phyloP scores from a whole-genome alignment of 2,888 invertebrate species.

The Dynastes grantii region DNA sequence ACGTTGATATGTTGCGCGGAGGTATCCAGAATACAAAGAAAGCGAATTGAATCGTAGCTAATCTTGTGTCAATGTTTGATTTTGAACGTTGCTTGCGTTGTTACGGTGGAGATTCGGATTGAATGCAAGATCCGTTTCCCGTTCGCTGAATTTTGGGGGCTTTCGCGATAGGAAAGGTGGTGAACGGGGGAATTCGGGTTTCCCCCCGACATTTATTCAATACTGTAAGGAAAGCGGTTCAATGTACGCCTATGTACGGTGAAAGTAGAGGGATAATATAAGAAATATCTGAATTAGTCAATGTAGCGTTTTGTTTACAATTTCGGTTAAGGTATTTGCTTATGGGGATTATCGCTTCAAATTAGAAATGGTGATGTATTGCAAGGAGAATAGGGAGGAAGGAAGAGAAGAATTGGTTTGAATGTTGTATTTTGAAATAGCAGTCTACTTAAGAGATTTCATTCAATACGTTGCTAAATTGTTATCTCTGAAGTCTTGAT shows the following conservation, averaged over 20 bases:
- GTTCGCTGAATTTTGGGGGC: neutral
- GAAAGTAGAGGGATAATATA: slow-evolving; percentile 18
- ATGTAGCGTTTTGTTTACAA: slow-evolving; percentile 28
- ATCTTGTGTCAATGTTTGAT: slow-evolving; percentile 42
- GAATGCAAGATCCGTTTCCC: slow-evolving; percentile 8
- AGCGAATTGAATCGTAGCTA: slow-evolving; percentile 32
- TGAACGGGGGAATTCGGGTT: neutral
- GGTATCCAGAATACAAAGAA: slow-evolving; percentile 26
- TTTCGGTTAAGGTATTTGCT: slow-evolving; percentile 18
- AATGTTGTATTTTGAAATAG: no score
- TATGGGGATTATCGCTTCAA: slow-evolving; percentile 5
- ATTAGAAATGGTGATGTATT: no score
- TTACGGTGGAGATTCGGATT: slow-evolving; percentile 2
- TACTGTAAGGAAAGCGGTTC: neutral
- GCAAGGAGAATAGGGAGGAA: no score
- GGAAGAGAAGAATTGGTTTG: neutral
- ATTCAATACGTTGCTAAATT: no score
- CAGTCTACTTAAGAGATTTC: no score
- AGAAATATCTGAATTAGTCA: slow-evolving; percentile 31
- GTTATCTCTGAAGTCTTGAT: no score
- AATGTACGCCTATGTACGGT: neutral
- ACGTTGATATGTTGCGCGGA: slow-evolving; percentile 4
- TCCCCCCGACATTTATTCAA: slow-evolving; percentile 24
- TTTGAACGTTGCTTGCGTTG: slow-evolving; percentile 33
- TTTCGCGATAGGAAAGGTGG: neutral